Base-by-base conservation (phyloP, 2,113 vertebrate species). In the Forbesichthys papilliferus region DNA sequence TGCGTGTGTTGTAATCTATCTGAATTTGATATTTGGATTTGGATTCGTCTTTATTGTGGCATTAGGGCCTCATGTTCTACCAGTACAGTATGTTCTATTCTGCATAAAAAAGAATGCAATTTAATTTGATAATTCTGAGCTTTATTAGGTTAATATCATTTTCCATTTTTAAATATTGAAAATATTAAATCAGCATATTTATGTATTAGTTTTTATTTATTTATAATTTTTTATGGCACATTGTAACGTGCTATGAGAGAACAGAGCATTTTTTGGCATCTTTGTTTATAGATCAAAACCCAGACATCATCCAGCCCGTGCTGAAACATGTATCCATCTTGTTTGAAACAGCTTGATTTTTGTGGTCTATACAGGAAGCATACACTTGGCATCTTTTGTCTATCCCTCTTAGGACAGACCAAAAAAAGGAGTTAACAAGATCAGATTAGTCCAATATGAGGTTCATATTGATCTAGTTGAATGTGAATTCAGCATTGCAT, bases 371-470 rank as follows among this genome's bases (percentile, higher is more conserved):
- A 8, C 36, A 42, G 36, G 36, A 7, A 42, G 36, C 4, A 5
- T 6, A 42, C 36, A 8, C 36, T 42, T 42, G 36, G 36, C 36
- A 42, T 42, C 4, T 42, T 27, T 57, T 57, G 20, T 14, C 55
- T 9, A 9, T 27, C 8, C 14, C 53, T 16, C 53, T n/a, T 16
- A 55, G 16, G 14, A 11, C 49, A 11, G 49, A 4, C 49, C 49
- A 51, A 4, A 13, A 51, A 11, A 51, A 4, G 12, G 3, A 51
- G 0, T 51, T 13, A 4, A 5, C 13, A 4, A 7, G 52, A 13
- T n/a, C 13, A 13, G n/a, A 54, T 54, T 54, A 16, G 55, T 57
- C 55, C 55, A 57, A 57, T 27, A 11, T 57, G 55, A 54, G 52
- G n/a, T n/a, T 54, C 52, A 54, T 54, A 14, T n/a, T 54, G 52